Evolutionary conservation across 1,140 invertebrate genomes (phyloP).

Genomic region (Stenopsyche tienmushanensis): DNA sequence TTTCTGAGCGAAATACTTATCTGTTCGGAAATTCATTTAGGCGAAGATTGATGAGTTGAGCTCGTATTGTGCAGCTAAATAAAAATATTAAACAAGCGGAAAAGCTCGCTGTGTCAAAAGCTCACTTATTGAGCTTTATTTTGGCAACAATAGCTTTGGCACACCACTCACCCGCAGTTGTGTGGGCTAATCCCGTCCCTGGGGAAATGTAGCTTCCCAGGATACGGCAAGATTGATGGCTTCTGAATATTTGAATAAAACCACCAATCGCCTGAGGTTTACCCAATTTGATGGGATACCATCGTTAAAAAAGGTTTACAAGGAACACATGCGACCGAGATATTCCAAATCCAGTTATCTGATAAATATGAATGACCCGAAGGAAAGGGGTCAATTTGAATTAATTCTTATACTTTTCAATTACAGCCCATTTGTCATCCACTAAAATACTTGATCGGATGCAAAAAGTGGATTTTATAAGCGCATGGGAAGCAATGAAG

Average conservation of each 20-base stretch:
- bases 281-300: slow-evolving; percentile 28
- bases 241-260: slow-evolving; percentile 38
- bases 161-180: not conserved
- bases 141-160: not conserved
- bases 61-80: too few relatives aligned
- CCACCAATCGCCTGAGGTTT: slow-evolving; percentile 2
- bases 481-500: too few relatives aligned
- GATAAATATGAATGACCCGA: not conserved
- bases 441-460: too few relatives aligned
- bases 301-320: slow-evolving; percentile 1
- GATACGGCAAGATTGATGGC: slow-evolving; percentile 30
- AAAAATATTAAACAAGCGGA: not conserved
- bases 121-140: slow-evolving; percentile 5
- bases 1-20: too few relatives aligned
- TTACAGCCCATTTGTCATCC: too few relatives aligned
- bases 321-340: not conserved
- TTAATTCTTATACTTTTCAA: too few relatives aligned
- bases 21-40: too few relatives aligned
- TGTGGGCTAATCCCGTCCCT: slow-evolving; percentile 10
- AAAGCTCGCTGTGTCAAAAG: not conserved
- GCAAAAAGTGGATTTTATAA: too few relatives aligned
- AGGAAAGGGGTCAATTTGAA: too few relatives aligned
- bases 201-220: not conserved
- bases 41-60: too few relatives aligned
- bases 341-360: not conserved